These are phyloP conservation scores for Tupaia tana DNA, from an alignment of 2,113 vertebrate species.

Conservation along the genomic window DNA sequence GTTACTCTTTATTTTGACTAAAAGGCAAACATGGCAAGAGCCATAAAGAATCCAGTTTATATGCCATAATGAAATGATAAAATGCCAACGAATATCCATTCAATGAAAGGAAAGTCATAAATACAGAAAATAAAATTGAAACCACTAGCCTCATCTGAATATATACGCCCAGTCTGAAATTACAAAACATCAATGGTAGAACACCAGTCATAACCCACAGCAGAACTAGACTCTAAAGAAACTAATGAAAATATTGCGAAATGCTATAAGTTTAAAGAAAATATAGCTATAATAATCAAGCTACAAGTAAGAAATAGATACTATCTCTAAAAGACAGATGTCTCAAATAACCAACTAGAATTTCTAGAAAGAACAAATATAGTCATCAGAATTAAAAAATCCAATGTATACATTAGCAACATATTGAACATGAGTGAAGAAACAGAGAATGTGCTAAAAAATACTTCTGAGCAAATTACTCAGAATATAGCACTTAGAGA, in stretches of 20 bases:
- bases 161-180: not conserved
- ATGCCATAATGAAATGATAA: not conserved
- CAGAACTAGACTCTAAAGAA: not conserved
- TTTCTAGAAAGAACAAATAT: not conserved
- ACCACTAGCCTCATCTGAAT: not conserved
- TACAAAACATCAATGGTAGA: not conserved
- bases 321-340: not conserved
- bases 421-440: not conserved
- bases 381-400: not conserved
- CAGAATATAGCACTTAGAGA: not conserved
- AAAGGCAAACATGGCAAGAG: conserved; percentile 35
- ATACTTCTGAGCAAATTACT: not conserved
- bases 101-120: not conserved
- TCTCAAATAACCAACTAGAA: conserved; percentile 12
- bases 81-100: not conserved
- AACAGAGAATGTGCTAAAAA: not conserved
- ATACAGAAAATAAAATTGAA: conserved; percentile 29
- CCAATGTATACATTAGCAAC: not conserved
- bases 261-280: not conserved
- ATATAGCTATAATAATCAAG: not conserved
- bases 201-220: not conserved
- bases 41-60: not conserved
- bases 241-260: not conserved
- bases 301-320: not conserved
- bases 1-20: conserved; percentile 30